A percentile compares a stretch with the other conserved stretches of the same genome.
Evolutionary conservation across 2,113 vertebrate genomes (phyloP).

Genomic region (Zootoca vivipara): DNA sequence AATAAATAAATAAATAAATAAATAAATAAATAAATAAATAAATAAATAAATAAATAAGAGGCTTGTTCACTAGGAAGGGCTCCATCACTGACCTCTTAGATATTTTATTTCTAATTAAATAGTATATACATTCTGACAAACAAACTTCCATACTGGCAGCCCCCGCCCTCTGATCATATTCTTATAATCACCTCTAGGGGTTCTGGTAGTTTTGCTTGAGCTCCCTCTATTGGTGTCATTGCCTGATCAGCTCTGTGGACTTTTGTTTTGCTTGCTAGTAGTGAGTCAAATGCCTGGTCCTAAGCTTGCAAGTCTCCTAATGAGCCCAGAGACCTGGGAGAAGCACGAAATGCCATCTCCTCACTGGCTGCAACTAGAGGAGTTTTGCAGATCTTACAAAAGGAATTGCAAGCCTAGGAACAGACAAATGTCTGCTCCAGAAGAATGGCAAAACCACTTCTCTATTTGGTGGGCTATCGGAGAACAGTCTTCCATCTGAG

Average conservation of each 20-base stretch:
- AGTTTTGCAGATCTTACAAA: neutral
- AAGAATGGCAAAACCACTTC: neutral
- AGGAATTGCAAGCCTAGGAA: neutral
- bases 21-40: neutral
- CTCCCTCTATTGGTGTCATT: neutral
- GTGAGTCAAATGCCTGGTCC: neutral
- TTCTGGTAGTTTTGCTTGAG: neutral
- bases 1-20: neutral
- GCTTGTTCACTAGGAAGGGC: neutral
- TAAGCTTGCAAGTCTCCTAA: neutral
- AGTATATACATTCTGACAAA: too few relatives aligned
- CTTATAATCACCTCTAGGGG: neutral
- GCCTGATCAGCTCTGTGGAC: neutral
- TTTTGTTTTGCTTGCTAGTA: neutral
- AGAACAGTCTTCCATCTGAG: too few relatives aligned
- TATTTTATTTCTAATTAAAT: too few relatives aligned
- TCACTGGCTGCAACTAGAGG: neutral
- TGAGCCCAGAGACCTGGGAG: neutral
- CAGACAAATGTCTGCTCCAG: neutral
- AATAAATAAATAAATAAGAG: neutral
- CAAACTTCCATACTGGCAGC: neutral
- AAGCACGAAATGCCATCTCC: neutral
- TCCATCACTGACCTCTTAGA: neutral
- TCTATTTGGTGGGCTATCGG: too few relatives aligned
- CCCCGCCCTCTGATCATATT: neutral